phyloP scores from a whole-genome alignment of 2,888 invertebrate genomes.

The Dicranocentrus wangi region DNA sequence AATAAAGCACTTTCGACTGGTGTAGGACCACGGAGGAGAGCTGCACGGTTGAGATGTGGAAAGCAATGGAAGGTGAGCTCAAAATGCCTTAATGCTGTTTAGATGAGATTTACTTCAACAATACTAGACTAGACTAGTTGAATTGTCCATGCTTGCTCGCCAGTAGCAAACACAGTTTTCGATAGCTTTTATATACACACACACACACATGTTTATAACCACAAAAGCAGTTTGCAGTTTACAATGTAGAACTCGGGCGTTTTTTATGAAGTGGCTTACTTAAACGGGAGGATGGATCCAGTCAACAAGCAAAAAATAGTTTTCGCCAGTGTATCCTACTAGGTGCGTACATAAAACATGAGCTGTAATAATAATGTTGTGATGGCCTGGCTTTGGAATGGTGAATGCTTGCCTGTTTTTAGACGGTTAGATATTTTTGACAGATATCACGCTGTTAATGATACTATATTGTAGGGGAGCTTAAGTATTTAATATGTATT shows the following conservation, averaged over 20 bases:
- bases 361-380: constrained; percentile 25
- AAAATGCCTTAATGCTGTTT: constrained; percentile 22
- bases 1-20: constrained; percentile 21
- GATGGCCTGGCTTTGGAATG: background rate
- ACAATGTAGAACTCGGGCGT: background rate
- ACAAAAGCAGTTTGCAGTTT: constrained; percentile 32
- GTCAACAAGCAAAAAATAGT: too few species aligned
- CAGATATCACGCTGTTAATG: constrained; percentile 33
- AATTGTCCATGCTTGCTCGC: constrained; percentile 21
- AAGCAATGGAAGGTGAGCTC: too few species aligned
- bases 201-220: background rate
- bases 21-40: background rate
- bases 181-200: background rate
- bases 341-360: too few species aligned
- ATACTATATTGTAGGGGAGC: constrained; percentile 20
- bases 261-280: constrained; percentile 20
- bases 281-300: too few species aligned
- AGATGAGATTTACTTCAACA: constrained; percentile 8
- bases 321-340: too few species aligned
- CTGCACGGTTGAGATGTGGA: too few species aligned
- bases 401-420: constrained; percentile 13
- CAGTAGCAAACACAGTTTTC: background rate
- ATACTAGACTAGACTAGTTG: constrained; percentile 27
- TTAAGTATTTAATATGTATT: constrained; percentile 24
- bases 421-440: constrained; percentile 23